These are phyloP conservation scores for Andricus curvator DNA, from an alignment of 2,888 invertebrate genomes.

Conservation along the genomic window DNA sequence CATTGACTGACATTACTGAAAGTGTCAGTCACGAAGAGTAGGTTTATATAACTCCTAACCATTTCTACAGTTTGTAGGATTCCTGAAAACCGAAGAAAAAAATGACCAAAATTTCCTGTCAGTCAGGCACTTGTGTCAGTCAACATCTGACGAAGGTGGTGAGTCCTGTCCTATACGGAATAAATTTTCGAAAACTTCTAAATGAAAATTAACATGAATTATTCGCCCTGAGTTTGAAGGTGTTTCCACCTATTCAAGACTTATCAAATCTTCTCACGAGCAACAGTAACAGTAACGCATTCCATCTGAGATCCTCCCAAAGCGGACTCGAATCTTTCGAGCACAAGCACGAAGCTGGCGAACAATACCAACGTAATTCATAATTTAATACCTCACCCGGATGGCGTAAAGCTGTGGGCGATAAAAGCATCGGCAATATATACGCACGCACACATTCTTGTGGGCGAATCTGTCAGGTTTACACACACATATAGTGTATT, in stretches of 20 bases:
- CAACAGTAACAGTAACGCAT: slow-evolving; percentile 35
- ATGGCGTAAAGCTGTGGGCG: slow-evolving; percentile 60
- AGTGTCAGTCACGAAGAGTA: too few relatives aligned
- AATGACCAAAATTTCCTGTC: too few relatives aligned
- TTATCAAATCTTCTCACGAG: background rate
- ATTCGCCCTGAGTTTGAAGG: too few relatives aligned
- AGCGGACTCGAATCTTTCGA: slow-evolving; percentile 54
- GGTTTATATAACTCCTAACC: too few relatives aligned
- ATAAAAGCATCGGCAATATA: slow-evolving; percentile 62
- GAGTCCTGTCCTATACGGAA: too few relatives aligned
- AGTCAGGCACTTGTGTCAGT: too few relatives aligned
- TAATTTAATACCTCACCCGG: slow-evolving; percentile 64
- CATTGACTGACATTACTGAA: too few relatives aligned
- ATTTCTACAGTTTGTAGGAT: too few relatives aligned
- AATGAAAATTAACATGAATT: too few relatives aligned
- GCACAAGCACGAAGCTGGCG: slow-evolving; percentile 39
- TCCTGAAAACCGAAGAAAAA: too few relatives aligned
- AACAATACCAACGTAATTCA: slow-evolving; percentile 64
- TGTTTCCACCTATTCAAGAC: background rate
- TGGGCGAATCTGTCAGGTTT: slow-evolving; percentile 46
- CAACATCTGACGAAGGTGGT: too few relatives aligned
- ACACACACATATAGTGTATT: background rate
- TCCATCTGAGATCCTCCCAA: slow-evolving; percentile 49
- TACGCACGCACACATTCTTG: slow-evolving; percentile 47
- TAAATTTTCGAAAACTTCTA: too few relatives aligned